Evolutionary conservation across 2,797 vertebrate genomes (phyloP).

Genomic region (Diglossa cyanea): DNA sequence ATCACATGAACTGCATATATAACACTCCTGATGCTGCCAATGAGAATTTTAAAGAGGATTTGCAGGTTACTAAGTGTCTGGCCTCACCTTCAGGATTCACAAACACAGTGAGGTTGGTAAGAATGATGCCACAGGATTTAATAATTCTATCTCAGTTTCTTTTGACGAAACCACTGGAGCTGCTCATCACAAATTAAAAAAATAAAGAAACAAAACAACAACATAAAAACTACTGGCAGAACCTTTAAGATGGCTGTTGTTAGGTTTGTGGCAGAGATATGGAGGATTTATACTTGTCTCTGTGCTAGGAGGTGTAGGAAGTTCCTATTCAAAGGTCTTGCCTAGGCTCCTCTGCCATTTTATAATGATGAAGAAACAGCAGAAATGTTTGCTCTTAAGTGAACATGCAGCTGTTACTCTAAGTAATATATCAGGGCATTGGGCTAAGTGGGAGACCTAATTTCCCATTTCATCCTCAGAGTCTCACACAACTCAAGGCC

Average conservation of each 20-base stretch:
- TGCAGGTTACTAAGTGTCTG: not conserved
- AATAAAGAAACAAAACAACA: not conserved
- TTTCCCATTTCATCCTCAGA: not conserved
- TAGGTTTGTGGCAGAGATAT: not conserved
- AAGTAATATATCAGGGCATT: not conserved
- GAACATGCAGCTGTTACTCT: not conserved
- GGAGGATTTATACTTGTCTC: not conserved
- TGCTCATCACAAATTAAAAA: not conserved
- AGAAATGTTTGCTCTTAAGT: not conserved
- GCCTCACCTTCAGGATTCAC: not conserved
- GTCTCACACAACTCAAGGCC: too few relatives aligned
- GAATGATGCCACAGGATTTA: not conserved
- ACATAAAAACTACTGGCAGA: not conserved
- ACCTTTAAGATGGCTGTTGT: not conserved
- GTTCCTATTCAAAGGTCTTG: not conserved
- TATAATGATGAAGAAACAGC: not conserved
- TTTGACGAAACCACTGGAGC: not conserved
- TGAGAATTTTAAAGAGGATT: not conserved
- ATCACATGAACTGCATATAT: not conserved
- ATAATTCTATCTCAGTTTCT: not conserved
- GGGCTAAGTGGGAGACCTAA: accelerated
- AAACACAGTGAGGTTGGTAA: not conserved
- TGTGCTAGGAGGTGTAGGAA: not conserved
- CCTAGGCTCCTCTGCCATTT: not conserved
- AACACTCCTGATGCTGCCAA: not conserved